phyloP scores from a whole-genome alignment of 2,113 vertebrate genomes.

The Ceuthmochares aereus region DNA sequence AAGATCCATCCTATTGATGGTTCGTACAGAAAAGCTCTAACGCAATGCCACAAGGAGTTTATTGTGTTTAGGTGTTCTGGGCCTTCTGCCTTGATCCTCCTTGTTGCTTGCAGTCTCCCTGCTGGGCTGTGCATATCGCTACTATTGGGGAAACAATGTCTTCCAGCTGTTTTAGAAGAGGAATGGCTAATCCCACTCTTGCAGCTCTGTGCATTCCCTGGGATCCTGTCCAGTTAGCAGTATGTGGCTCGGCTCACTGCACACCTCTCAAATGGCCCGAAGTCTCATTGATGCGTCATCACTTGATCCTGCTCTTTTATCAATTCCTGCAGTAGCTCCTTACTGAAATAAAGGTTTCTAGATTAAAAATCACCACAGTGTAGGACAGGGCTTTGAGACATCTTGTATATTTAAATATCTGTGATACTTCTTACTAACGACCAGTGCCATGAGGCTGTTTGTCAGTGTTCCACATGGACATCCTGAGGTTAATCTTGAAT shows the following conservation, averaged over 20 bases:
- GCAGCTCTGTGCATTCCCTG: not conserved
- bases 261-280: not conserved
- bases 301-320: not conserved
- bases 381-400: not conserved
- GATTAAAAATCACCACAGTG: not conserved
- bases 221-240: not conserved
- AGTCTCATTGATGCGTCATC: not conserved
- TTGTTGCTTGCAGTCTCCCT: not conserved
- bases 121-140: not conserved
- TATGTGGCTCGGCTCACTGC: not conserved
- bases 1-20: not conserved
- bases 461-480: not conserved
- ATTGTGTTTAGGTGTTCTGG: not conserved
- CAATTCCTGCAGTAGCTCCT: not conserved
- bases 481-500: not conserved
- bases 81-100: not conserved
- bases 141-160: not conserved
- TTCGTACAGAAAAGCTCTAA: not conserved
- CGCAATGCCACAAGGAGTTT: not conserved
- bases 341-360: not conserved
- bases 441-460: not conserved
- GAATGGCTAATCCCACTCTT: not conserved
- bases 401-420: not conserved
- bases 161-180: not conserved
- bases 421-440: not conserved